phyloP scores from a whole-genome alignment of 2,113 vertebrate species.

The Rhynchomys soricoides region DNA sequence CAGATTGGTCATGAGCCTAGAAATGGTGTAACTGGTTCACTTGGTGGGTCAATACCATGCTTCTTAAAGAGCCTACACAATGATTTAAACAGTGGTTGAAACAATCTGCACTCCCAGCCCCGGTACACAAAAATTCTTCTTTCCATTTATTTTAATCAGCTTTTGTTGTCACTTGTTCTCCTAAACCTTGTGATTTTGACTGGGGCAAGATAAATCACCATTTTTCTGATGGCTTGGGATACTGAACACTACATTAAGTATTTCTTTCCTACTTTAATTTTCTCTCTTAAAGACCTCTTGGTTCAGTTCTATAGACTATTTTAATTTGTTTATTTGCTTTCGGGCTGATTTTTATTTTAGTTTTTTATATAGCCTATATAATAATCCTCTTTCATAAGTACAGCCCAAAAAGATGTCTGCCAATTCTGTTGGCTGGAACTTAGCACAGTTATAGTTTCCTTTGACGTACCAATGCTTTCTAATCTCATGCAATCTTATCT shows the following conservation, averaged over 20 bases:
- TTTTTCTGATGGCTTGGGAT: neutral
- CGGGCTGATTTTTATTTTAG: too few relatives aligned
- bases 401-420: neutral
- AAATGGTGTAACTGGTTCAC: neutral
- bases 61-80: neutral
- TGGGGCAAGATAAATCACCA: neutral
- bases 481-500: neutral
- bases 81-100: neutral
- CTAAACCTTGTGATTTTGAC: neutral
- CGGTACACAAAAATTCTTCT: neutral
- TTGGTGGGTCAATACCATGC: neutral
- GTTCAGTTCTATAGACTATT: too few relatives aligned
- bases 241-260: neutral
- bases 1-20: neutral
- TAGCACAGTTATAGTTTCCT: neutral
- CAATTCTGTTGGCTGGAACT: too few relatives aligned
- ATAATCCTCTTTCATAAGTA: too few relatives aligned
- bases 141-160: neutral
- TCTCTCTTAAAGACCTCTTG: too few relatives aligned
- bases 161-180: neutral
- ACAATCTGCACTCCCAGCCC: neutral
- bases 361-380: too few relatives aligned
- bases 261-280: neutral
- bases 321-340: too few relatives aligned
- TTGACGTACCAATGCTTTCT: neutral